Conservation (phyloP, 1,140 invertebrate genomes). For the Panagrolaimus sp. region DNA sequence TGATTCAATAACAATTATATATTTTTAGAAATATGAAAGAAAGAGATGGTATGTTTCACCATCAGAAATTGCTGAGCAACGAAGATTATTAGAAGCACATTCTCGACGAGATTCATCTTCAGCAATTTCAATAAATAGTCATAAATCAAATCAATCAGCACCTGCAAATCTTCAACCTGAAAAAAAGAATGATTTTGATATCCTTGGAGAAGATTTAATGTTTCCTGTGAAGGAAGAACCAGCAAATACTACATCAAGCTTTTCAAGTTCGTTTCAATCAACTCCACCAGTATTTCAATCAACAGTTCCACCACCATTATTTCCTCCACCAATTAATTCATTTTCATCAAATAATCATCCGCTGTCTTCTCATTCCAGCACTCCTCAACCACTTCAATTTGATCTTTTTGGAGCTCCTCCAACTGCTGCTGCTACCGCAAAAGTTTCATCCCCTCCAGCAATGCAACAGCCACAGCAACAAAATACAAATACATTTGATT, state of each 20-base stretch:
- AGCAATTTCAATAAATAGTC: constrained; percentile 2
- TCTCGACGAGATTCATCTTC: constrained; percentile 15
- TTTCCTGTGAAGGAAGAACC: background rate
- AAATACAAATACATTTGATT: no score
- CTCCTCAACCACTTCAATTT: background rate
- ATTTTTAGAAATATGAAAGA: constrained; percentile 36
- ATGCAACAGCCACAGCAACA: no score
- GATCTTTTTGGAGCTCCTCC: constrained; percentile 8
- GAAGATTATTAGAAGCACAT: constrained; percentile 30
- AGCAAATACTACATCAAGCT: background rate
- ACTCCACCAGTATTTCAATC: background rate
- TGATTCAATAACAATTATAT: background rate
- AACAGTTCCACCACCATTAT: background rate
- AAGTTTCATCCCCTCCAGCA: no score
- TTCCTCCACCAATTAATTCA: background rate
- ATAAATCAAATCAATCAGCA: constrained; percentile 36
- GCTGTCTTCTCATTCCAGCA: background rate
- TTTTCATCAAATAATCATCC: background rate
- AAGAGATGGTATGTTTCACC: constrained; percentile 30
- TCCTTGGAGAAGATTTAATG: constrained; percentile 8
- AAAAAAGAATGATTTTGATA: background rate
- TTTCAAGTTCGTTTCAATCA: background rate
- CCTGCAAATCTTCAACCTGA: constrained; percentile 27
- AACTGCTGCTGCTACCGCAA: background rate
- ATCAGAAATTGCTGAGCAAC: constrained; percentile 24